Evolutionary conservation across 2,113 vertebrate genomes (phyloP), one percentile per base, ranked within the genome.

Genomic region (Rhynchomys soricoides): DNA sequence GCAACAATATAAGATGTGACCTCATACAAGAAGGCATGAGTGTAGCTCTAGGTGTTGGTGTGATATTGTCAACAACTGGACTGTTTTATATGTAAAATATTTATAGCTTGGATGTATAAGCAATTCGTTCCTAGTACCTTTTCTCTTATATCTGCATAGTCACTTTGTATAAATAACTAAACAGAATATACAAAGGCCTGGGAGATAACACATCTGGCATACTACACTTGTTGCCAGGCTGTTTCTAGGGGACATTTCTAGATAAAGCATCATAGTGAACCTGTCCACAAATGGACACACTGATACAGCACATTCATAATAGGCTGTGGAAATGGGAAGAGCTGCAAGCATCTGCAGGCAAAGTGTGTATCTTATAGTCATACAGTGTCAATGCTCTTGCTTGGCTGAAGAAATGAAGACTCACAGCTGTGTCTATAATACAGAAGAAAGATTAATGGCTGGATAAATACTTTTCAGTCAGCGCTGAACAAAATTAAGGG

Each of bases 401-500:
- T 31, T 92, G 74, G 77, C 40, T 73, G 31, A 85, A 71, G 1
- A 37, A 57, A 83, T 89, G n/a, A 86, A 71, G 6, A 59, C 68
- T 89, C 87, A 55, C 13, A 59, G 48, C 82, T 94, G 6, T 22
- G 24, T n/a, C 22, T 64, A 52, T 64, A 64, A 89, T 70, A 78
- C 12, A 77, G 48, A 92, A 89, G n/a, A 57, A n/a, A 89, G 45
- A 93, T 16, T 29, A 77, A 55, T 37, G 1, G 31, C 45, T 82
- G 22, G 48, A 89, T 62, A 78, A 22, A 29, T 83, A 78, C 17
- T 89, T 1, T 43, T n/a, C 31, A 43, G 13, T 82, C n/a, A 62
- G 22, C 50, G 90, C 68, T 77, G 68, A 62, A 88, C 95, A 89
- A 40, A 94, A 79, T 90, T 74, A 89, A 91, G 17, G 8, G 15